Base-by-base conservation (phyloP, 2,113 vertebrate genomes). In the Epinephelus lanceolatus region DNA sequence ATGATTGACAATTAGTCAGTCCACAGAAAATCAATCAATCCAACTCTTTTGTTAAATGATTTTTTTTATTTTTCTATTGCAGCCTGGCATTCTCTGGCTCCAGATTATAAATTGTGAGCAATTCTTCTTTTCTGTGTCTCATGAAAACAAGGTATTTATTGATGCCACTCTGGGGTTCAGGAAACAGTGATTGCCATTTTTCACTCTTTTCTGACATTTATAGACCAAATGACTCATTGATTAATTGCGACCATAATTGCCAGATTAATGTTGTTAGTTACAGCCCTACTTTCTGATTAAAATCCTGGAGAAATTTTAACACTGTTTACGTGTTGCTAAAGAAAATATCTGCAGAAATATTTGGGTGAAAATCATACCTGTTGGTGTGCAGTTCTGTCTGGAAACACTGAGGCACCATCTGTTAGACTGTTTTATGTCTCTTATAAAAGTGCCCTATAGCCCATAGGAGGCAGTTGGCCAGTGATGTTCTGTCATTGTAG, bases 401-500 rank as follows among this genome's bases (percentile, higher is more conserved):
- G 56, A 59, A 47, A 73, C n/a, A 57, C 12, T 0, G 12, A 59
- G 37, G 23, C 30, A 51, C 27, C 13, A 12, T 80, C 52, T 52
- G 57, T 76, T 55, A 19, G 2, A 45, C 40, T 3, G 21, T 37
- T 81, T 79, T 67, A 45, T 42, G 14, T 21, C n/a, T 51, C n/a
- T 51, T 37, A 5, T 6, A 57, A 40, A 65, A 3, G n/a, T 70
- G 67, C 49, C 81, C 27, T 52, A 13, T 71, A 53, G 57, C 53
- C 84, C 55, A 77, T 59, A 74, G 52, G 83, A 80, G 33, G 33
- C 45, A 76, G 17, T 40, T 71, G 71, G 57, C 65, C 25, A 23
- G 71, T 68, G 21, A 79, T 82, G 70, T 52, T 81, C 45, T 76
- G 81, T 84, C 87, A 80, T 3, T 79, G 53, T 53, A 52, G 59